Percentiles rank a stretch among this genome's conserved stretches.
These are phyloP conservation scores for Syrrhaptes paradoxus DNA, from an alignment of 2,113 vertebrate genomes.

Conservation along the genomic window DNA sequence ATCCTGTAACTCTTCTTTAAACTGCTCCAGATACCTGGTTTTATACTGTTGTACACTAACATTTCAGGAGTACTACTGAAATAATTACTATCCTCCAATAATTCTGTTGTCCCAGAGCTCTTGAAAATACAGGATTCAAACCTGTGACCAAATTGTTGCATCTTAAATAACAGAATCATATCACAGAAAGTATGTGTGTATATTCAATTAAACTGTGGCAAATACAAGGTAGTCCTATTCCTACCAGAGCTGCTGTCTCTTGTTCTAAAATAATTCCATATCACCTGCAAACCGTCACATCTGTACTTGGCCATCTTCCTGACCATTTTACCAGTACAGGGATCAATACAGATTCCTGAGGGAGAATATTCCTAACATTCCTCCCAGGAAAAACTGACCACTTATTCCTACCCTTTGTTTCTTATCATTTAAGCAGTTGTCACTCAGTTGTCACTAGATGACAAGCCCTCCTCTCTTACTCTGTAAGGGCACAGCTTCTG, in stretches of 20 bases:
- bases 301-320: background rate
- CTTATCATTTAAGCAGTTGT: background rate
- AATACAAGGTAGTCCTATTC: background rate
- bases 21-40: background rate
- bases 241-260: background rate
- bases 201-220: background rate
- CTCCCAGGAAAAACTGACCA: background rate
- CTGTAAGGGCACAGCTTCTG: background rate
- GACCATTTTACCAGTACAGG: background rate
- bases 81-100: background rate
- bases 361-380: background rate
- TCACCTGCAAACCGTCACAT: background rate
- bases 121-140: background rate
- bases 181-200: fast-evolving
- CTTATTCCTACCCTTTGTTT: background rate
- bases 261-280: background rate
- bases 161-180: background rate
- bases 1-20: background rate
- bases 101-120: background rate
- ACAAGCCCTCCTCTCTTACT: background rate
- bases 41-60: background rate
- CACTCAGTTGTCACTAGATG: background rate
- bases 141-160: background rate
- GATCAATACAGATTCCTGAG: background rate
- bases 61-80: background rate